Percentiles rank a stretch among this genome's conserved stretches.
Evolutionary conservation across 2,113 vertebrate genomes (phyloP).

Genomic region (Gallinago media): DNA sequence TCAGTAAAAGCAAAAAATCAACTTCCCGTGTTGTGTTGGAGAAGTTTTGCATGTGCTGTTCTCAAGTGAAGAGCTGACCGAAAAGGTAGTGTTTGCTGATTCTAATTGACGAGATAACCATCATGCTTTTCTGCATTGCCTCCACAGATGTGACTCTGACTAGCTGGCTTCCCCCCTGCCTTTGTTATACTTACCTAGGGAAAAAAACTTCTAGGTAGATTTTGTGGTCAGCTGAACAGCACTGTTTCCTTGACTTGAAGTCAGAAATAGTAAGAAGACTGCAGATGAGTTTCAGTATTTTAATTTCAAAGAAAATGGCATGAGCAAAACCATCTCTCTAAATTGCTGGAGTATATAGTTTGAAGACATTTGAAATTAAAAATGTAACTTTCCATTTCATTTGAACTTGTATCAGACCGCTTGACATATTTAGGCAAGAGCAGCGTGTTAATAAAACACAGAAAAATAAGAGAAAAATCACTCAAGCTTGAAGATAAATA

Average conservation of each 20-base stretch:
- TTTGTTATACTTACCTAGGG: background rate
- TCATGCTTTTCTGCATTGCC: background rate
- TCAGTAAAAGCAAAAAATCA: conserved; percentile 44
- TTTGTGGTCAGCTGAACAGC: background rate
- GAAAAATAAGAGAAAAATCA: background rate
- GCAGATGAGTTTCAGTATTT: background rate
- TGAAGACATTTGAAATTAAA: background rate
- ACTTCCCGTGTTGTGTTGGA: background rate
- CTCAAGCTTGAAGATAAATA: background rate
- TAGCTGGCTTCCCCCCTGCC: background rate
- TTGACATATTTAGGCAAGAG: background rate
- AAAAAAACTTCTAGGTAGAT: background rate
- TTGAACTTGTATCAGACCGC: background rate
- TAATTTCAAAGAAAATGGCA: background rate
- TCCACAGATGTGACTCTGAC: background rate
- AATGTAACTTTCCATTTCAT: background rate
- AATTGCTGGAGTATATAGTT: background rate
- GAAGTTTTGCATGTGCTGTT: background rate
- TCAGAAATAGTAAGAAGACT: background rate
- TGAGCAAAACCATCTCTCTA: background rate
- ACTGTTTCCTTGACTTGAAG: background rate
- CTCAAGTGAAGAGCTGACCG: conserved; percentile 8
- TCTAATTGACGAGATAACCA: background rate
- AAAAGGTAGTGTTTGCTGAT: background rate
- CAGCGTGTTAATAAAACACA: background rate